Conservation (phyloP, 2,113 vertebrate species). For the Neotragus moschatus region DNA sequence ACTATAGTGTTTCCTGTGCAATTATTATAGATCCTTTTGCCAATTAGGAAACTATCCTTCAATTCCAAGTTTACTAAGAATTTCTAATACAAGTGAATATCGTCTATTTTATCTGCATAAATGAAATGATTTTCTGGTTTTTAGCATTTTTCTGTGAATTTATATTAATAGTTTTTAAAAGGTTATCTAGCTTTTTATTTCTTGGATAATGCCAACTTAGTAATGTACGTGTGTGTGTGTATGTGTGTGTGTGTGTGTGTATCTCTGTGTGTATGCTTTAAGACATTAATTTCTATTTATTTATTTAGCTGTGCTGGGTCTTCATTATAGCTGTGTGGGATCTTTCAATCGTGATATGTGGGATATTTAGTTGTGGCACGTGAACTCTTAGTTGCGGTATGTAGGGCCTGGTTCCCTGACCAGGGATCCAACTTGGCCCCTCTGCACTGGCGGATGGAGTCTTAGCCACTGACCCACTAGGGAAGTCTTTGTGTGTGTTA, state of each 20-base stretch:
- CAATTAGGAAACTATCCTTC: background rate
- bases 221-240: background rate
- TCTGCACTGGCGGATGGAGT: background rate
- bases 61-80: background rate
- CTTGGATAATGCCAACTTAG: background rate
- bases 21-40: background rate
- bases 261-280: background rate
- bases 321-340: background rate
- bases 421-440: background rate
- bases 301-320: background rate
- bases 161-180: background rate
- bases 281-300: background rate
- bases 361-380: background rate
- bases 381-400: background rate
- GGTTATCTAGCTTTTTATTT: background rate
- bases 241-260: background rate
- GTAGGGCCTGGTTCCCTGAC: background rate
- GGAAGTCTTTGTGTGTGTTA: background rate
- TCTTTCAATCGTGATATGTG: background rate
- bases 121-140: background rate
- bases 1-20: background rate
- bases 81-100: background rate
- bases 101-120: background rate
- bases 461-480: background rate
- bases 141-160: background rate